These are phyloP conservation scores for Drosophila biarmipes DNA, from an alignment of 1,140 invertebrate genomes.

Conservation along the genomic window DNA sequence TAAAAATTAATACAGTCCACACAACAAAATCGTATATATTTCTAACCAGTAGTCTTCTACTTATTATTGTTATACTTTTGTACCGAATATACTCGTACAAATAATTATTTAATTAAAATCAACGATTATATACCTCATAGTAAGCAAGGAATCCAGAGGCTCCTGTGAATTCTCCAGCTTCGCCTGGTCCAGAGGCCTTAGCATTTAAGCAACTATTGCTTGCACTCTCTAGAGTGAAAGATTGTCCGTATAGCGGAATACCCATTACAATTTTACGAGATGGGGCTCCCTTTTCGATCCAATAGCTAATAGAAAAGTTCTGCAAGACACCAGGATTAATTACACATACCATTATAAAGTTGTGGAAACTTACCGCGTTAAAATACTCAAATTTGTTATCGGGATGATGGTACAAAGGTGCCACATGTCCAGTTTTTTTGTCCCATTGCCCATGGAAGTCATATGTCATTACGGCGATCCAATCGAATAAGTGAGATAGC, in stretches of 20 bases:
- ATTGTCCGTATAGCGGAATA: slow-evolving; percentile 95
- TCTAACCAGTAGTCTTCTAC: no score
- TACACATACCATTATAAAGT: background rate
- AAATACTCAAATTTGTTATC: slow-evolving; percentile 90
- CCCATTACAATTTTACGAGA: slow-evolving; percentile 93
- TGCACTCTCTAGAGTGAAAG: slow-evolving; percentile 88
- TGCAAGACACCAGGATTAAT: slow-evolving; percentile 74
- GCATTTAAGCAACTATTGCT: slow-evolving; percentile 89
- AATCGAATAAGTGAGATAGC: slow-evolving; percentile 91
- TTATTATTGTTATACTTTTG: no score
- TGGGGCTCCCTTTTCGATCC: slow-evolving; percentile 93
- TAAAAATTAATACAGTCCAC: no score
- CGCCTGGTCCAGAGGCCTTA: slow-evolving; percentile 90
- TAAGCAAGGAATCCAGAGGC: slow-evolving; percentile 95
- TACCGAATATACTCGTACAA: no score
- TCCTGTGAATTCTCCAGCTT: slow-evolving; percentile 92
- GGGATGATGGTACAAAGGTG: slow-evolving; percentile 92
- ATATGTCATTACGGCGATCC: slow-evolving; percentile 95
- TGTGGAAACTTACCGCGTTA: slow-evolving; percentile 86
- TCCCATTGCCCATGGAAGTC: slow-evolving; percentile 97
- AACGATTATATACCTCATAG: slow-evolving; percentile 88
- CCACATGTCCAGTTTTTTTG: slow-evolving; percentile 94
- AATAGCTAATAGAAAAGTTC: slow-evolving; percentile 95
- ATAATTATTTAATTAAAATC: no score
- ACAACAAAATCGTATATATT: no score